Conservation (phyloP, 2,888 invertebrate genomes). For the Tillus elongatus region DNA sequence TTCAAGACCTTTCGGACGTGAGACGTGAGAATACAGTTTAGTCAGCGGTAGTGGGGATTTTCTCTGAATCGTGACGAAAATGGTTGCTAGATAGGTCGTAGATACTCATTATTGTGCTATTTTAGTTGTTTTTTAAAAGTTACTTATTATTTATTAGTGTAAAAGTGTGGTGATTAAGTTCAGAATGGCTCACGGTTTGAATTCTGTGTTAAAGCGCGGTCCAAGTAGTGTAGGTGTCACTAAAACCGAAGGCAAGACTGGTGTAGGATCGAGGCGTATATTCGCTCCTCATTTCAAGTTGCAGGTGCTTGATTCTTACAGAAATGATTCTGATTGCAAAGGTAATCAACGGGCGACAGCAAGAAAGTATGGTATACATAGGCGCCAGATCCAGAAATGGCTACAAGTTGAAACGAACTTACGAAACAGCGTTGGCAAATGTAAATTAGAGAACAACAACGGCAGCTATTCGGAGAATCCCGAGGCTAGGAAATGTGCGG, state of each 20-base stretch:
- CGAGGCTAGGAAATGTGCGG: constrained; percentile 27
- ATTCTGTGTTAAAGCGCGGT: constrained; percentile 45
- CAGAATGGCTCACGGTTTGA: constrained; percentile 52
- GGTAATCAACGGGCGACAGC: constrained; percentile 86
- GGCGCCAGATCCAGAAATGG: constrained; percentile 88
- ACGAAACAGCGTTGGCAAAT: constrained; percentile 59
- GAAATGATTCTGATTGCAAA: constrained; percentile 77
- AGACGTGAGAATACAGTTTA: constrained; percentile 58
- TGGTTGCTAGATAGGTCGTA: constrained; percentile 49
- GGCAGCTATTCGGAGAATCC: constrained; percentile 15
- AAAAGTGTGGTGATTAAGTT: constrained; percentile 16
- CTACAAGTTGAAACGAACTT: constrained; percentile 74
- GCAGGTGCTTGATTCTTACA: constrained; percentile 79
- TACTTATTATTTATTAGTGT: constrained; percentile 22
- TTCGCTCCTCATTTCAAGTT: constrained; percentile 84
- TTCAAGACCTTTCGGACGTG: too few relatives aligned
- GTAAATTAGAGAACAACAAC: constrained; percentile 24
- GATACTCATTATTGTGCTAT: constrained; percentile 37
- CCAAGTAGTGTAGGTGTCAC: constrained; percentile 41
- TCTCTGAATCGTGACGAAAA: constrained; percentile 45
- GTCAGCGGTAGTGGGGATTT: constrained; percentile 44
- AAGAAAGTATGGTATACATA: constrained; percentile 81
- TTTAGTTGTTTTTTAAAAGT: constrained; percentile 33
- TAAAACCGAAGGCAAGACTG: constrained; percentile 43
- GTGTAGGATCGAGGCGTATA: constrained; percentile 75